Conservation (phyloP, 2,113 vertebrate genomes). For the Uria aalge region DNA sequence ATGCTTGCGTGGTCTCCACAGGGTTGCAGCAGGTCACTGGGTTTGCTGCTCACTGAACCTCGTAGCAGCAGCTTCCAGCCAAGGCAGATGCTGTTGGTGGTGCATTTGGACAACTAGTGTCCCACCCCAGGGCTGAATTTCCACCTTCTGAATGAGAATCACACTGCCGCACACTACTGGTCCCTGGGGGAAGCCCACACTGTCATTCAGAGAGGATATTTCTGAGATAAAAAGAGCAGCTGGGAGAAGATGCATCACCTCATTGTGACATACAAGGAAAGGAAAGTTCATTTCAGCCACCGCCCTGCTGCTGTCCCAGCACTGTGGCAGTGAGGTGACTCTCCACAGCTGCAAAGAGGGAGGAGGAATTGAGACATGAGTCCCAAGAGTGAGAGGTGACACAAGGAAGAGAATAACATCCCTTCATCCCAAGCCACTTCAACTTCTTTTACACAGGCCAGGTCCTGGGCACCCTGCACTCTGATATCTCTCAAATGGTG, state of each 20-base stretch:
- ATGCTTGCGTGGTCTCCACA: background rate
- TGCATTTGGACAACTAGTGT: background rate
- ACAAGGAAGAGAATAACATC: background rate
- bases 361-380: background rate
- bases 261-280: background rate
- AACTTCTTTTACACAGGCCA: background rate
- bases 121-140: background rate
- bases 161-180: background rate
- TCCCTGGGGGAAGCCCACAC: background rate
- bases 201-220: background rate
- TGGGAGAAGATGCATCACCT: background rate
- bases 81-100: background rate
- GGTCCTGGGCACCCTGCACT: background rate
- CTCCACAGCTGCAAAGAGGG: background rate
- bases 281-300: background rate
- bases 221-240: background rate
- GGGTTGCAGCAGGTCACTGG: fast-evolving
- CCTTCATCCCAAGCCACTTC: background rate
- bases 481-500: background rate
- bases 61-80: fast-evolving
- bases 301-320: background rate
- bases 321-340: background rate
- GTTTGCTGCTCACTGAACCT: background rate
- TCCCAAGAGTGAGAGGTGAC: background rate
- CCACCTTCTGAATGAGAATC: background rate